Base-by-base conservation (phyloP, 2,888 invertebrate genomes). In the Microctonus aethiopoides region DNA sequence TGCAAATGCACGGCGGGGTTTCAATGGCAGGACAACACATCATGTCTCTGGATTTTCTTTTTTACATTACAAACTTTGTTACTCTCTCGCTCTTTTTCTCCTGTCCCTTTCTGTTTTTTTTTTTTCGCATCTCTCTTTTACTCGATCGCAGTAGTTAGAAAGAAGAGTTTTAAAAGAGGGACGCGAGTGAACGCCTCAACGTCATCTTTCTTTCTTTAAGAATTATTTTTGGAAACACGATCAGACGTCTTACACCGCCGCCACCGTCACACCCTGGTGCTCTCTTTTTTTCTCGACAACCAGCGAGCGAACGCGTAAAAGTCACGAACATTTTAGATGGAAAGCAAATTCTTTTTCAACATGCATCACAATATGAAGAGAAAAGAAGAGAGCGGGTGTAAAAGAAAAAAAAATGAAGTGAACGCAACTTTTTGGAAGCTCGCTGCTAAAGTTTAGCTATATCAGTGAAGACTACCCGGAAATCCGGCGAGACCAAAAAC, bases 191-290 rank as follows among this genome's bases (percentile, higher is more conserved):
- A 7, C 29, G 29, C 29, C 4, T 70, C 60, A 20, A 36, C 52
- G 60, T 60, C 59, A 29, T 65, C 57, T 36, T 63, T 59, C 51
- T 64, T 57, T 64, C 51, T 69, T 26, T 36, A 64, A 59, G 62
- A 68, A 70, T 70, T 70, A 70, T 70, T 70, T 70, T 70, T 70
- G 69, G 69, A 70, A 70, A 68, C n/a, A n/a, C 68, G 41, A 65
- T 65, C 65, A 70, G 65, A 70, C 68, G 63, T 34, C 46, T 54
- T 62, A 46, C 62, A 29, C 36, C 24, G 36, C 36, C 24, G 36
- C 22, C 57, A 39, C 61, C 62, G 22, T 7, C 29, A 13, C 29
- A 16, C 39, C 20, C 52, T 51, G 13, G n/a, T 4, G 13, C 39
- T 39, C 13, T 39, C 10, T 36, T 10, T 10, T 13, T 39, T 13